Evolutionary conservation across 1,140 invertebrate species (phyloP).

Genomic region (Drosophila littoralis): DNA sequence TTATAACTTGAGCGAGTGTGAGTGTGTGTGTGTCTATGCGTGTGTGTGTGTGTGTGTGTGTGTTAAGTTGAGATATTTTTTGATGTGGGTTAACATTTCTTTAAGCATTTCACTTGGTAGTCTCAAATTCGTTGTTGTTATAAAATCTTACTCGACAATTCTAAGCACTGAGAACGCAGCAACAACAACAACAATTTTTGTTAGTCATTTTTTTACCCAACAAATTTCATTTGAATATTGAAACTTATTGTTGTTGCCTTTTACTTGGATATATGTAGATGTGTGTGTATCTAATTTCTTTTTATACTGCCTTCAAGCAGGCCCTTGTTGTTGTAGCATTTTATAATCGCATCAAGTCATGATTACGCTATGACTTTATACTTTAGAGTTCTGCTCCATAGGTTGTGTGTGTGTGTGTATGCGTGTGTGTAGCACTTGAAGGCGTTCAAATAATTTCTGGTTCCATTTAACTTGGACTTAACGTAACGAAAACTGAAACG

Average conservation of each 20-base stretch:
- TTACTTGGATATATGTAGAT: constrained; percentile 35
- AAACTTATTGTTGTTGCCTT: constrained; percentile 52
- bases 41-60: constrained; percentile 32
- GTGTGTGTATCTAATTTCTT: constrained; percentile 79
- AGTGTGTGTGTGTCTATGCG: constrained; percentile 1
- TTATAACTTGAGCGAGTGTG: constrained; percentile 50
- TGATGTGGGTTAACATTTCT: constrained; percentile 71
- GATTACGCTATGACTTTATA: constrained; percentile 73
- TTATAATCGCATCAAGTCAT: constrained; percentile 83
- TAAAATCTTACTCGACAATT: constrained; percentile 68
- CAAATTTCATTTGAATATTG: constrained; percentile 77
- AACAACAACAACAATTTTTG: constrained; percentile 49
- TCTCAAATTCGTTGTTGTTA: constrained; percentile 55
- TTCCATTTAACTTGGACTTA: constrained; percentile 82
- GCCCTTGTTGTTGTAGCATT: constrained; percentile 42
- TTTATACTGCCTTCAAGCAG: constrained; percentile 60
- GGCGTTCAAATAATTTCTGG: constrained; percentile 81
- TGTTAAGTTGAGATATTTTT: constrained; percentile 54
- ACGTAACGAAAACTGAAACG: constrained; percentile 64
- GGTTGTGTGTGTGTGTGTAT: constrained; percentile 33
- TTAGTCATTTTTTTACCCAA: constrained; percentile 70
- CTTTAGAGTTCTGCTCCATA: constrained; percentile 43
- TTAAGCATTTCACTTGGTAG: constrained; percentile 58
- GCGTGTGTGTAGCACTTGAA: constrained; percentile 71
- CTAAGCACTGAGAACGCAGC: constrained; percentile 50